Conservation (phyloP, 1,140 invertebrate genomes). For the Drosophila seguyi region DNA sequence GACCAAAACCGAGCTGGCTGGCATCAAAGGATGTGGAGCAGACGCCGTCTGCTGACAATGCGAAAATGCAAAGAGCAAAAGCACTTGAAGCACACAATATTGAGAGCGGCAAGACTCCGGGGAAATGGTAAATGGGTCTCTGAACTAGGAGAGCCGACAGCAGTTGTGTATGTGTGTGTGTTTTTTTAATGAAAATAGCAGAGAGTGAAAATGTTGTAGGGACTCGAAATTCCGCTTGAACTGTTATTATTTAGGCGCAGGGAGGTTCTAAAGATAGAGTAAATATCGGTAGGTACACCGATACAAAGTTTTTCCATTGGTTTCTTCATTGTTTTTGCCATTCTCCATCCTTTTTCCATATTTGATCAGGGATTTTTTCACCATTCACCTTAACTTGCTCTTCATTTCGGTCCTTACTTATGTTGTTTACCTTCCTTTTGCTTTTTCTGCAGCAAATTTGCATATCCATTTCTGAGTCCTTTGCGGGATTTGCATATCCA, state of each 20-base stretch:
- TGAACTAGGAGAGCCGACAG: conserved; percentile 21
- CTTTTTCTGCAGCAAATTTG: conserved; percentile 33
- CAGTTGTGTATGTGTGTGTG: conserved; percentile 3
- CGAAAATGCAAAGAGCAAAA: conserved; percentile 81
- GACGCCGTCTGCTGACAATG: conserved; percentile 79
- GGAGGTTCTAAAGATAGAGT: neutral
- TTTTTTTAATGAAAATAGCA: conserved; percentile 34
- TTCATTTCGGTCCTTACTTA: conserved; percentile 24
- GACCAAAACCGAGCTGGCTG: conserved; percentile 37
- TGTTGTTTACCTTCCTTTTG: conserved; percentile 37
- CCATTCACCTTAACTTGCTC: conserved; percentile 34
- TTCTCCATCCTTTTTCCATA: conserved; percentile 26
- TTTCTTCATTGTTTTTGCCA: conserved; percentile 5
- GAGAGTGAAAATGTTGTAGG: conserved; percentile 31
- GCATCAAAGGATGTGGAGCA: conserved; percentile 73
- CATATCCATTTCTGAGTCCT: conserved; percentile 47
- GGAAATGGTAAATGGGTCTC: conserved; percentile 14
- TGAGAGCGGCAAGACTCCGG: conserved; percentile 36
- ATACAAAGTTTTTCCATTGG: neutral
- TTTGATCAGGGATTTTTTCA: conserved; percentile 30
- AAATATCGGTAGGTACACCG: neutral
- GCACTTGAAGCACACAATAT: conserved; percentile 65
- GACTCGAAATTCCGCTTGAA: conserved; percentile 20
- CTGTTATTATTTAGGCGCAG: conserved; percentile 33
- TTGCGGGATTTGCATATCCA: conserved; percentile 44